Evolutionary conservation across 2,888 invertebrate genomes (phyloP).

Genomic region (Elegia similella): DNA sequence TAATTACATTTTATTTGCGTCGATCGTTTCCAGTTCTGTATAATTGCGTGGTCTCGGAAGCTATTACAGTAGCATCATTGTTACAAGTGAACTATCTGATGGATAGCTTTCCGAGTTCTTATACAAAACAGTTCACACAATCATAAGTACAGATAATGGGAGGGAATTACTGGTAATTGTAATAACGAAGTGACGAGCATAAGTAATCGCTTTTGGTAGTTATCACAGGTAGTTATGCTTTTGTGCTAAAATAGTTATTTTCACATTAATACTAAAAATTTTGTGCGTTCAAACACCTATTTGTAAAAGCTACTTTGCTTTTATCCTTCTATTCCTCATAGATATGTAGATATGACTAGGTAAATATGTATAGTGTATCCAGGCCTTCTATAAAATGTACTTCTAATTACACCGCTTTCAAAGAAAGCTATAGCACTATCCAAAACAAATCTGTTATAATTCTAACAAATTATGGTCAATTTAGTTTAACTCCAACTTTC

Average conservation of each 20-base stretch:
- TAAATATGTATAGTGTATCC: no score
- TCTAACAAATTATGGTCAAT: slow-evolving; percentile 11
- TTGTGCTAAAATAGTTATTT: no score
- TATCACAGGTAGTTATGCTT: not conserved
- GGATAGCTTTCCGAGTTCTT: slow-evolving; percentile 24
- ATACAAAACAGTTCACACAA: slow-evolving; percentile 39
- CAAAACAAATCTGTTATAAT: not conserved
- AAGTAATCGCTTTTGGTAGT: not conserved
- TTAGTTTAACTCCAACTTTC: slow-evolving; percentile 9
- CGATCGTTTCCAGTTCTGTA: not conserved
- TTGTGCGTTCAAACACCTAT: no score
- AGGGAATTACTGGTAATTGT: not conserved
- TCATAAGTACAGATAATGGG: slow-evolving; percentile 29
- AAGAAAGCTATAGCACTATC: not conserved
- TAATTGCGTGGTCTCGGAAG: slow-evolving; percentile 13
- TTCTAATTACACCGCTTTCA: not conserved
- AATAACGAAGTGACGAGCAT: not conserved
- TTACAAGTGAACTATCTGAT: slow-evolving; percentile 29
- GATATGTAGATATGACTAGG: no score
- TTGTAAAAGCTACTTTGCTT: no score
- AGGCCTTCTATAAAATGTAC: no score
- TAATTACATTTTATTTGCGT: slow-evolving; percentile 5
- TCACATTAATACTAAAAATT: no score
- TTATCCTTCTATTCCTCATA: no score
- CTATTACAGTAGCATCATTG: slow-evolving; percentile 33